Percentiles rank a stretch among this genome's conserved stretches.
phyloP scores from a whole-genome alignment of 2,113 vertebrate genomes.

The Jaculus jaculus region DNA sequence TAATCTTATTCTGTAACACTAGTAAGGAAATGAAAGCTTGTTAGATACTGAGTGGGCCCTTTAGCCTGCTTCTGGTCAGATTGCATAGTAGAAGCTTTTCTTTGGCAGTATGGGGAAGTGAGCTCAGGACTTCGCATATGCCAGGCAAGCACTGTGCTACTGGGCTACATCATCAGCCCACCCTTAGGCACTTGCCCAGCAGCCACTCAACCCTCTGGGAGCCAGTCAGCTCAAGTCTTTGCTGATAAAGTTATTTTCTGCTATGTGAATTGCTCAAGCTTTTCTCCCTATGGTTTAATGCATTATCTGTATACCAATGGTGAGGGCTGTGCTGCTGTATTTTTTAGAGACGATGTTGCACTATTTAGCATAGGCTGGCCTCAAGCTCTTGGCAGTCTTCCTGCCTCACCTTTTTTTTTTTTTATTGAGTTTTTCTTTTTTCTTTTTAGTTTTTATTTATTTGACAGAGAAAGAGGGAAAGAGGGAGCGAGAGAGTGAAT shows the following conservation, averaged over 20 bases:
- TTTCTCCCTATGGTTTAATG: background rate
- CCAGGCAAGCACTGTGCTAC: background rate
- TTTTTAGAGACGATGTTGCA: no score
- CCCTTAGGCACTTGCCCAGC: background rate
- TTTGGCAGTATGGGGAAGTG: background rate
- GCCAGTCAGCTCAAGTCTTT: background rate
- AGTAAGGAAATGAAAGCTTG: constrained; percentile 38
- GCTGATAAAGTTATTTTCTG: background rate
- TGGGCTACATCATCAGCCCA: background rate
- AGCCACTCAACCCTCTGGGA: background rate
- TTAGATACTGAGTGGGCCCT: background rate
- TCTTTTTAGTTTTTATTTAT: no score
- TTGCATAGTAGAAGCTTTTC: background rate
- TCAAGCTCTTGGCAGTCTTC: no score
- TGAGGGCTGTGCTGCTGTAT: background rate
- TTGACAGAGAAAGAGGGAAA: no score
- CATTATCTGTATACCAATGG: background rate
- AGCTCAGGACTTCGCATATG: no score
- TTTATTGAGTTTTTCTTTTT: no score
- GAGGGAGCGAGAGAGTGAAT: no score
- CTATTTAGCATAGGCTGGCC: no score
- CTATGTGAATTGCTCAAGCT: background rate
- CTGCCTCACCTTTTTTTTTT: background rate
- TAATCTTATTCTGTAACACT: constrained; percentile 47
- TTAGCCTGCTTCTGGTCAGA: background rate